Base-by-base conservation (phyloP, 2,113 vertebrate genomes). In the Coptodon bakossiorum region DNA sequence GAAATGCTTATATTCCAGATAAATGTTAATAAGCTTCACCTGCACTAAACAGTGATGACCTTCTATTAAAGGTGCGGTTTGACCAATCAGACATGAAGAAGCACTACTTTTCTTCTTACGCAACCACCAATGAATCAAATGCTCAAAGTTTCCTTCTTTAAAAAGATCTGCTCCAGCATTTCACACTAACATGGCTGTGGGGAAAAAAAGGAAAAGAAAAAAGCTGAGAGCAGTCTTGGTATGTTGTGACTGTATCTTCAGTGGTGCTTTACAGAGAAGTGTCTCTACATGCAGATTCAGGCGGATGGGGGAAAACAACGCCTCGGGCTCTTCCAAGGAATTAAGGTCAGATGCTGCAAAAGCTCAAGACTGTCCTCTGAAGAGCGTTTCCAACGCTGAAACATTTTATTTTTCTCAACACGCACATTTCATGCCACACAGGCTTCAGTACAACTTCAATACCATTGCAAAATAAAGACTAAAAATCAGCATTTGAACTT, bases 1-100 rank as follows among this genome's bases (percentile, higher is more conserved):
- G 92, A 92, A 89, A 91, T 90, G 91, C 85, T 91, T 79, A 71
- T 50, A 90, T 91, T 88, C 79, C 68, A 81, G 88, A 87, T 40
- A 89, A 83, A 87, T 10, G n/a, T 59, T 91, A 50, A 84, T 5
- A 1, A 89, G 19, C 56, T 84, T 84, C 56, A 76, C 80, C 86
- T 59, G 43, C 12, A 22, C 66, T 2, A n/a, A 11, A 53, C 73
- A 86, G 76, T 10, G 43, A 83, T 56, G 36, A 7, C 53, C 38
- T 82, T 50, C 59, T 5, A 56, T 81, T 81, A 66, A 76, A 90
- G 79, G 59, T 52, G 19, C 52, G 66, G 38, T 76, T 88, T 63
- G 11, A 86, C 82, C 50, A 54, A 56, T 82, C 27, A 8, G 36
- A 83, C 31, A 83, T 45, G 63, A 43, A 43, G n/a, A 71, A 16